A percentile compares a stretch with the other conserved stretches of the same genome.
Evolutionary conservation across 2,797 vertebrate species (phyloP).

Genomic region (Peromyscus melanophrys): DNA sequence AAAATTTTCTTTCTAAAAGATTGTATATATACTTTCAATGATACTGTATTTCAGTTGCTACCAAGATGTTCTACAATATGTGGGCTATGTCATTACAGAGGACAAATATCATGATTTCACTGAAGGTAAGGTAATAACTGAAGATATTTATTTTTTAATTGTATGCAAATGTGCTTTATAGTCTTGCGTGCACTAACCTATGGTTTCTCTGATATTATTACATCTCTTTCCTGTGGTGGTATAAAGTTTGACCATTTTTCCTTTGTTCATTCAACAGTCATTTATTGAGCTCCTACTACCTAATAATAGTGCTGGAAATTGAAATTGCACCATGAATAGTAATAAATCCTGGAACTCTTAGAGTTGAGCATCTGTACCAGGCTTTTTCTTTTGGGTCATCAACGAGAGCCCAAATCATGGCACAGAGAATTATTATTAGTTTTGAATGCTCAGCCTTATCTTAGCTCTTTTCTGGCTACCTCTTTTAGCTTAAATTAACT

Average conservation of each 20-base stretch:
- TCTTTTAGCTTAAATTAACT: neutral
- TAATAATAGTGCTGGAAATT: neutral
- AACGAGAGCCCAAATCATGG: neutral
- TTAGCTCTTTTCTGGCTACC: neutral
- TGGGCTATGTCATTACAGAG: neutral
- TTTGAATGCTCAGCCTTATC: neutral
- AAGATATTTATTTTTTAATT: neutral
- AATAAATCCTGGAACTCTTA: neutral
- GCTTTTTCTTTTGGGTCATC: neutral
- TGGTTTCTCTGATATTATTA: neutral
- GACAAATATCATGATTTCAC: neutral
- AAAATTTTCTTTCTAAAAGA: slow-evolving; percentile 18
- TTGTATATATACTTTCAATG: neutral
- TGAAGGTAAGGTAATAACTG: neutral
- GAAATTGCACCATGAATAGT: neutral
- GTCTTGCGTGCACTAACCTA: neutral
- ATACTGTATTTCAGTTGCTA: slow-evolving; percentile 8
- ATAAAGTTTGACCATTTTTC: neutral
- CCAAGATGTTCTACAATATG: neutral
- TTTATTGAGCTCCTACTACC: neutral
- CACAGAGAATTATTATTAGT: neutral
- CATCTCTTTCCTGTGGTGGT: neutral
- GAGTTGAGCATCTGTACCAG: neutral
- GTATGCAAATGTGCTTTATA: neutral
- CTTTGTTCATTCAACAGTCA: neutral